Percentiles rank a stretch among this genome's conserved stretches.
phyloP scores from a whole-genome alignment of 1,140 invertebrate species.

The Trachymyrmex cornetzi region DNA sequence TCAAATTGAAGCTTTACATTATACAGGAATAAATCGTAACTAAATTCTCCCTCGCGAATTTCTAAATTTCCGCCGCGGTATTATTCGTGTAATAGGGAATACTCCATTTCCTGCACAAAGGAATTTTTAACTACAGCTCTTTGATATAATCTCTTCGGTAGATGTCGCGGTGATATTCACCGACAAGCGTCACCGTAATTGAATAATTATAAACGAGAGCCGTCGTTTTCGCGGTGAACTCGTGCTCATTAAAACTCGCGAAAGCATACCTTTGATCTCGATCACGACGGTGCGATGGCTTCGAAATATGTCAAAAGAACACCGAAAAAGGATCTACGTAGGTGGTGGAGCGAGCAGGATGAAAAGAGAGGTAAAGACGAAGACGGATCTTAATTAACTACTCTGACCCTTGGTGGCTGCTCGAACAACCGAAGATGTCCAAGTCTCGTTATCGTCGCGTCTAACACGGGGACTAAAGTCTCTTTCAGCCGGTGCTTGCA shows the following conservation, averaged over 20 bases:
- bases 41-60: background rate
- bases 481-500: slow-evolving; percentile 44
- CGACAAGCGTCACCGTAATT: slow-evolving; percentile 21
- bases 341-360: background rate
- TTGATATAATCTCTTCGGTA: slow-evolving; percentile 5
- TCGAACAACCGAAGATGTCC: slow-evolving; percentile 27
- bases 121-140: slow-evolving; percentile 5
- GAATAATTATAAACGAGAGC: slow-evolving; percentile 48
- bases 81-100: background rate
- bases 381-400: slow-evolving; percentile 46
- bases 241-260: slow-evolving; percentile 45
- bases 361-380: background rate
- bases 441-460: slow-evolving; percentile 52
- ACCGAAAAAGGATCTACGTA: background rate
- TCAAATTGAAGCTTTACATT: background rate
- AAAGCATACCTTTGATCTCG: slow-evolving; percentile 45
- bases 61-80: background rate
- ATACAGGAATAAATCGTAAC: background rate
- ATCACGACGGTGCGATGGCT: background rate
- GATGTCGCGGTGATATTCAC: background rate
- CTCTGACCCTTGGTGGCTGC: background rate
- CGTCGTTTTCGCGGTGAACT: background rate
- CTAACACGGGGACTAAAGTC: slow-evolving; percentile 17
- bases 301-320: slow-evolving; percentile 25
- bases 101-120: background rate